Base-by-base conservation (phyloP, 1,140 invertebrate genomes). In the Phortica variegata region DNA sequence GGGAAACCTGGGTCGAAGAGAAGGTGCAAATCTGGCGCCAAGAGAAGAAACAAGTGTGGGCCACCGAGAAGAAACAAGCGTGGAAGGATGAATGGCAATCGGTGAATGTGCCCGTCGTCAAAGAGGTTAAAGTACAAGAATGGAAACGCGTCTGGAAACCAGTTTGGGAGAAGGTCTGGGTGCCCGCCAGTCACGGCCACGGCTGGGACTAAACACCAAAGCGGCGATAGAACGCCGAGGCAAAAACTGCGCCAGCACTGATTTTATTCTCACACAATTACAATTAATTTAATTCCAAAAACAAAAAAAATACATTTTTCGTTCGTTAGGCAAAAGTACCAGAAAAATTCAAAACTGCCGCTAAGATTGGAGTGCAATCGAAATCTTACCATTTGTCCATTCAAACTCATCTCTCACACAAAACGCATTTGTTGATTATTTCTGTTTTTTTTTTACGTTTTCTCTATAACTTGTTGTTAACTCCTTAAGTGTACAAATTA, bases 91-190 rank as follows among this genome's bases (percentile, higher is more conserved):
- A 89, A 61, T 87, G 86, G 84, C 86, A 86, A 71, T 62, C 74
- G 21, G 54, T 58, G 29, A 54, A 76, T 47, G 73, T 75, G 43
- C 83, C 84, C 18, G 82, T 82, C 12, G 85, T 84, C 82, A 85
- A 87, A 65, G 79, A 84, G 34, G 79, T 85, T 18, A 82, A 87
- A 75, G 83, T 87, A 12, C 84, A 85, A 13, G 82, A 83, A 13
- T 88, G 86, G 83, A 84, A 87, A 56, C 85, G 86, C 73, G 81
- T 87, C 15, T 87, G 82, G 85, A 88, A 87, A 54, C 87, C 87
- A 19, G 84, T 84, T 12, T 87, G 86, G 84, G 83, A 87, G 70
- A 86, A 88, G 70, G 84, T 87, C 43, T 88, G 86, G 87, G 86
- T 88, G 38, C 79, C 79, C 34, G 77, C 79, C 9, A 80, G 82